These are phyloP conservation scores for Coecobrya sp. DNA, from an alignment of 2,888 invertebrate genomes.

Conservation along the genomic window DNA sequence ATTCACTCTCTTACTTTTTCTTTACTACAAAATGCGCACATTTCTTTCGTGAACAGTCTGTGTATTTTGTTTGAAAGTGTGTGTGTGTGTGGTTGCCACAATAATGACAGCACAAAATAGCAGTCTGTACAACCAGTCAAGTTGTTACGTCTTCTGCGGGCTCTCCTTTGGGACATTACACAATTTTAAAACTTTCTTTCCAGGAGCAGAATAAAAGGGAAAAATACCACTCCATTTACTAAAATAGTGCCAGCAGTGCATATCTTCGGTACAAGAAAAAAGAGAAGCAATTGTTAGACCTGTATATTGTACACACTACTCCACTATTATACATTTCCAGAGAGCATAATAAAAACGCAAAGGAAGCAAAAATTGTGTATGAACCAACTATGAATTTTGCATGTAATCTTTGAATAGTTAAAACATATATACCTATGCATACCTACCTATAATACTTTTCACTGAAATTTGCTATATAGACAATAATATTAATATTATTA, in stretches of 20 bases:
- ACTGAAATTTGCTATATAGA: constrained; percentile 18
- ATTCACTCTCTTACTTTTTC: constrained; percentile 41
- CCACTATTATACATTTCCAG: constrained; percentile 34
- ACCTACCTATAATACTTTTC: neutral
- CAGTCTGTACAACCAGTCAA: constrained; percentile 18
- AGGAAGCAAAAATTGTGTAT: constrained; percentile 65
- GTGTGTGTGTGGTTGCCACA: constrained; percentile 25
- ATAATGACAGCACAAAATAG: constrained; percentile 49
- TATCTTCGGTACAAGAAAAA: neutral
- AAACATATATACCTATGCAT: neutral
- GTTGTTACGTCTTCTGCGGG: constrained; percentile 14
- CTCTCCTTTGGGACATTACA: constrained; percentile 39
- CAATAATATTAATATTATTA: constrained; percentile 62
- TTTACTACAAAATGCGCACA: constrained; percentile 10
- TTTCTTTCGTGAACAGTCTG: neutral
- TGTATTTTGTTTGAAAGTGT: constrained; percentile 2
- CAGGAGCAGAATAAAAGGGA: neutral
- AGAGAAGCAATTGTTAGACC: constrained; percentile 37
- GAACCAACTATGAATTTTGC: constrained; percentile 76
- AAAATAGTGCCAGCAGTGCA: constrained; percentile 8
- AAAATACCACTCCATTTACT: neutral
- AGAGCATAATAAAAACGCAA: constrained; percentile 60
- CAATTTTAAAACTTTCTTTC: constrained; percentile 51
- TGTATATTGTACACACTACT: neutral
- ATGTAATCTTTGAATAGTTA: constrained; percentile 72